phyloP scores from a whole-genome alignment of 2,113 vertebrate genomes.

The Syngnathus floridae region DNA sequence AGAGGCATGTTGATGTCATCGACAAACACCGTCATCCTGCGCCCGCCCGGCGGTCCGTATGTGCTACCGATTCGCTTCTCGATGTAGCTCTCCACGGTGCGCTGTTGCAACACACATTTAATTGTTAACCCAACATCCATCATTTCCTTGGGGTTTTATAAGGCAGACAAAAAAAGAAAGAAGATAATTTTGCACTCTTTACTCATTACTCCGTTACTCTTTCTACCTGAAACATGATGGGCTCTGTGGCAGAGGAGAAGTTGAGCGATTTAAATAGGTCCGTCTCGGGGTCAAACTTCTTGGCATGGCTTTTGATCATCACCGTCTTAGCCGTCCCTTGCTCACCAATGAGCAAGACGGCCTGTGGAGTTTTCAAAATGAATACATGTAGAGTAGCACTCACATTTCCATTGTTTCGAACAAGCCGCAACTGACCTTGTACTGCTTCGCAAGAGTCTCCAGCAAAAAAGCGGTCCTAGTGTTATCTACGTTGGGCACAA shows the following conservation, averaged over 20 bases:
- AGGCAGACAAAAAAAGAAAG: too few relatives aligned
- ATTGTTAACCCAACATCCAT: slow-evolving; percentile 16
- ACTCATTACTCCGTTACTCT: too few relatives aligned
- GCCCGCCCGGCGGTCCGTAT: slow-evolving; percentile 82
- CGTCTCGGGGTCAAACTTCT: slow-evolving; percentile 79
- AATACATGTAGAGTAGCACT: too few relatives aligned
- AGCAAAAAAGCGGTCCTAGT: slow-evolving; percentile 81
- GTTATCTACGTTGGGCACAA: slow-evolving; percentile 86
- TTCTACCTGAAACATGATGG: slow-evolving; percentile 84
- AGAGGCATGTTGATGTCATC: slow-evolving; percentile 89
- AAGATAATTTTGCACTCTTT: too few relatives aligned
- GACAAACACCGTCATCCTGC: slow-evolving; percentile 84
- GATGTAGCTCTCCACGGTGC: slow-evolving; percentile 81
- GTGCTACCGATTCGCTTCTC: slow-evolving; percentile 84
- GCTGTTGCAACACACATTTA: slow-evolving; percentile 49
- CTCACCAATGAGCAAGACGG: slow-evolving; percentile 85
- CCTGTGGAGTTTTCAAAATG: slow-evolving; percentile 47
- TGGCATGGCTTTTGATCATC: slow-evolving; percentile 81
- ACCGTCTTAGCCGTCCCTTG: slow-evolving; percentile 90
- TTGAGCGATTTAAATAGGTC: slow-evolving; percentile 78
- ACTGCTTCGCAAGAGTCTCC: slow-evolving; percentile 78
- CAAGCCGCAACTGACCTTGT: slow-evolving; percentile 68
- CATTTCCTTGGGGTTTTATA: not conserved
- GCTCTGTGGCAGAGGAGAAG: slow-evolving; percentile 86
- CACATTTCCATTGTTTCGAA: not conserved